Conservation (phyloP, 2,113 vertebrate species). For the Salvator merianae region DNA sequence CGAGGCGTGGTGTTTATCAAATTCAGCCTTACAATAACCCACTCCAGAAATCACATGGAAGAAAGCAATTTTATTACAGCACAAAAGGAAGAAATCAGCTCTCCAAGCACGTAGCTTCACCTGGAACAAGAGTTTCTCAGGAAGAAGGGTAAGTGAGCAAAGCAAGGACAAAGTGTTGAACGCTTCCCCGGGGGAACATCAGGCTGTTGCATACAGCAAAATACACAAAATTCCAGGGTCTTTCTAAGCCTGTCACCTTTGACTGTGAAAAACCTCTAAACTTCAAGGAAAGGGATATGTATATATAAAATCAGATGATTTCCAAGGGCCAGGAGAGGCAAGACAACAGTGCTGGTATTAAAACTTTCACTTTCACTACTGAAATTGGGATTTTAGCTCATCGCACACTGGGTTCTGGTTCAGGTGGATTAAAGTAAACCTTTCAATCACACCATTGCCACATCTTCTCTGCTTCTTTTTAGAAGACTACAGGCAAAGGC, state of each 20-base stretch:
- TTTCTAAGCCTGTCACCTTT: background rate
- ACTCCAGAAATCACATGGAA: background rate
- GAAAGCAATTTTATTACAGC: background rate
- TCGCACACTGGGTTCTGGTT: no score
- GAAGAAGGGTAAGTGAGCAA: background rate
- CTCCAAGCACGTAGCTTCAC: background rate
- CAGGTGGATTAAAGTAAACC: no score
- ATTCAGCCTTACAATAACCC: background rate
- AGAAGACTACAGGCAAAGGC: no score
- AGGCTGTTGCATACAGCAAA: background rate
- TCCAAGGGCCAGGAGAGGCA: no score
- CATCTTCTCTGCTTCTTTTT: no score
- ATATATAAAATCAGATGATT: no score
- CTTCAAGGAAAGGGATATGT: no score
- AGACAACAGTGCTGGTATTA: no score
- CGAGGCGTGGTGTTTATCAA: background rate
- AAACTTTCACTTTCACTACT: no score
- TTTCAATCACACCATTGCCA: no score
- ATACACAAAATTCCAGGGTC: background rate
- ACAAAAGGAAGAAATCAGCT: background rate
- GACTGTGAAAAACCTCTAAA: no score
- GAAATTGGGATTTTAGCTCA: no score
- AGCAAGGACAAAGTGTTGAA: background rate
- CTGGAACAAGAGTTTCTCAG: background rate
- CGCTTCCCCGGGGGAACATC: background rate